Conservation (phyloP, 2,797 vertebrate species). For the Varecia variegata region DNA sequence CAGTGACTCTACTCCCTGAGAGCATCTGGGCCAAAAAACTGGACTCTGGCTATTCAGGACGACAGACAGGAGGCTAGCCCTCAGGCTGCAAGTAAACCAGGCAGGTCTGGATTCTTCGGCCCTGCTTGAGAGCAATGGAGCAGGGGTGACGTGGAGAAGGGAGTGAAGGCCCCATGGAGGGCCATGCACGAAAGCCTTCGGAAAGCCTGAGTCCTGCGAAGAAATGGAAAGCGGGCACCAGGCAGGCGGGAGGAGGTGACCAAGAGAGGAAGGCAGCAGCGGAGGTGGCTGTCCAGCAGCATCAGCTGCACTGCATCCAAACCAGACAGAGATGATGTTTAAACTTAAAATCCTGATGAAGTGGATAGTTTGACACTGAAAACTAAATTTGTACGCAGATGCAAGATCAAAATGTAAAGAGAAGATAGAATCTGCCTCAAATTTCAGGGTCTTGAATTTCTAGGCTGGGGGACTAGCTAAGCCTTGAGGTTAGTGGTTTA, state of each 20-base stretch:
- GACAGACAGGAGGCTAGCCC: accelerated
- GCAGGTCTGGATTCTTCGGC: background rate
- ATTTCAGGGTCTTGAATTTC: background rate
- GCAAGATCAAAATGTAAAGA: background rate
- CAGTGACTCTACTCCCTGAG: background rate
- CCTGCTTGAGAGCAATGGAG: background rate
- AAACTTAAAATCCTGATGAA: background rate
- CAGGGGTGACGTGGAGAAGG: accelerated
- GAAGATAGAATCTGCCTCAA: background rate
- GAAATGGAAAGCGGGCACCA: background rate
- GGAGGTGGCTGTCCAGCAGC: background rate
- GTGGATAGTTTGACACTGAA: accelerated
- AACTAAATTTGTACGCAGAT: background rate
- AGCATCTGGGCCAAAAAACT: background rate
- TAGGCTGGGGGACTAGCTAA: accelerated
- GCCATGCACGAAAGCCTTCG: background rate
- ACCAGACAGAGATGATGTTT: background rate
- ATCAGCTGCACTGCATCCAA: background rate
- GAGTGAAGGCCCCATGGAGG: accelerated
- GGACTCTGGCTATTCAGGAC: too few relatives aligned
- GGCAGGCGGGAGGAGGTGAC: background rate
- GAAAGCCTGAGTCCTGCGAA: accelerated
- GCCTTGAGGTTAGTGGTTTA: too few relatives aligned
- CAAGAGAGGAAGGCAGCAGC: background rate
- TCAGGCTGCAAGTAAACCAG: accelerated